Percentiles rank a stretch among this genome's conserved stretches.
These are phyloP conservation scores for Cossypha caffra DNA, from an alignment of 2,797 vertebrate genomes.

Conservation along the genomic window DNA sequence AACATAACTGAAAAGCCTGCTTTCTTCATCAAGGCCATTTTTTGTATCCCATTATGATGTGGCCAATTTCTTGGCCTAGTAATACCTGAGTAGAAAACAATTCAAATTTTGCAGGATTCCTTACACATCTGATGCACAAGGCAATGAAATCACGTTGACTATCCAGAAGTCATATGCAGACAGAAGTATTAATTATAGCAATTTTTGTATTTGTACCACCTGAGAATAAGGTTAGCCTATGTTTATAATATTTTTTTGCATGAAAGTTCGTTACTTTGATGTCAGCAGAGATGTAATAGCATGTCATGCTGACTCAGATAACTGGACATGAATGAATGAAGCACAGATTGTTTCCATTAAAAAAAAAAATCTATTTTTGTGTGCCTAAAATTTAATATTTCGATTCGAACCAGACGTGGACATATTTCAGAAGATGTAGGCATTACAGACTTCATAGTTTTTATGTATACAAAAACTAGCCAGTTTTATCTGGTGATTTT, in stretches of 20 bases:
- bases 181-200: neutral
- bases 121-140: neutral
- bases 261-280: neutral
- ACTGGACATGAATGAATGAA: neutral
- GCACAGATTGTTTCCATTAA: rapidly evolving
- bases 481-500: neutral
- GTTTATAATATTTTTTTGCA: neutral
- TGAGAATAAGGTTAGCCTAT: neutral
- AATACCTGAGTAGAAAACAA: neutral
- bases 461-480: neutral
- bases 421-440: neutral
- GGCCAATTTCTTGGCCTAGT: neutral
- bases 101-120: neutral
- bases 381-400: neutral
- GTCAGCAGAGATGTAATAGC: neutral
- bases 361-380: neutral
- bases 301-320: neutral
- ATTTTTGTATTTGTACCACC: neutral
- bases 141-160: neutral
- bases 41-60: neutral
- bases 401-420: neutral
- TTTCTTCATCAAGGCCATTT: neutral
- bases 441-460: neutral
- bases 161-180: neutral
- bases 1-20: neutral